Evolutionary conservation across 2,797 vertebrate species (phyloP), one percentile per base, ranked within the genome.

Genomic region (Smutsia gigantea): DNA sequence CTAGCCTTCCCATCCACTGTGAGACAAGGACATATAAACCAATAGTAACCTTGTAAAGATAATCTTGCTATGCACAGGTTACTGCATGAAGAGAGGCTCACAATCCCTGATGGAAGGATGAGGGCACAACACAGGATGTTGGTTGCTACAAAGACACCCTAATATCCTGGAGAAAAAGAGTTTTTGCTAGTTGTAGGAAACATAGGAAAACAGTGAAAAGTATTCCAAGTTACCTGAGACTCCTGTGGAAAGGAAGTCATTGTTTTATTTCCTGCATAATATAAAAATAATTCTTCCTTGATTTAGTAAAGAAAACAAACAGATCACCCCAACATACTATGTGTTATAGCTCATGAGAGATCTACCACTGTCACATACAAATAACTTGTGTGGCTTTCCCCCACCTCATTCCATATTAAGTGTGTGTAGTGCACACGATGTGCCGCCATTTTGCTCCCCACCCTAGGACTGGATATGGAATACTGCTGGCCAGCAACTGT

Each of bases 271-370:
- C 51, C 1, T 68, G 13, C 23, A 72, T 0, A n/a, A 69, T 23
- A 11, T 29, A 78, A 93, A 46, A 39, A 23, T 15, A 64, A 66
- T 81, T 66, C 46, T 89, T 39, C 90, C 57, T 83, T 90, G 61
- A 82, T n/a, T 95, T 82, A 91, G 21, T 82, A 91, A 82, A n/a
- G 7, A 72, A 87, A 88, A 68, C 21, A 92, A 86, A 71, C 4
- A 64, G 81, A 55, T 46, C 46, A 75, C 74, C 34, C 15, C 31
- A n/a, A 83, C 49, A 88, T 14, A 63, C 31, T 71, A 51, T 0
- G 12, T n/a, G 14, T 51, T 78, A 0, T 68, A 14, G 23, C 46
- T 77, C 18, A 59, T 21, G 17, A 77, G 49, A 37, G 8, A 37
- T 90, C 14, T 61, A 72, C 17, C 14, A 61, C 31, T 34, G 51